These are phyloP conservation scores for Acanthosepion pharaonis DNA, from an alignment of 2,888 invertebrate species.

Conservation along the genomic window DNA sequence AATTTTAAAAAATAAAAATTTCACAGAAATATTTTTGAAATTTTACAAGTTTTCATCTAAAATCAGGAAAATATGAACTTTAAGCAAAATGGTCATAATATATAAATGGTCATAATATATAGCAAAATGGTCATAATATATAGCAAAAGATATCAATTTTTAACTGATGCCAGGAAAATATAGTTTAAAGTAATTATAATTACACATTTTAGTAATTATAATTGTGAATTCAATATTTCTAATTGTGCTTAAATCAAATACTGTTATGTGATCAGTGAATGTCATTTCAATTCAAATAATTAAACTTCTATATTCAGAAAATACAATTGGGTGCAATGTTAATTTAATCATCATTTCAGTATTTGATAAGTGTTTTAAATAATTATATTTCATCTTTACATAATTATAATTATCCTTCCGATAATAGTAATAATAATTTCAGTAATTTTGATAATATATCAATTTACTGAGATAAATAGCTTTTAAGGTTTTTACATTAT, in stretches of 20 bases:
- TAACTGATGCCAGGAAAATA: too few relatives aligned
- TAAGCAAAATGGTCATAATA: too few relatives aligned
- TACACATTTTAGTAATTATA: neutral
- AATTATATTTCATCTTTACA: neutral
- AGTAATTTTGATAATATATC: neutral
- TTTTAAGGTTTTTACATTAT: neutral
- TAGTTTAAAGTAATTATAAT: neutral
- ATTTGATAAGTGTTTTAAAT: neutral
- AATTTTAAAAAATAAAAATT: too few relatives aligned
- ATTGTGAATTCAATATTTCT: neutral
- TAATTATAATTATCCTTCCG: neutral
- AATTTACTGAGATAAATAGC: neutral
- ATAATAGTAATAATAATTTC: neutral
- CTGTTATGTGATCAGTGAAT: neutral
- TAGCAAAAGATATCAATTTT: too few relatives aligned
- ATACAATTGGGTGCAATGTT: neutral
- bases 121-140: too few relatives aligned
- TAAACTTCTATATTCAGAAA: neutral
- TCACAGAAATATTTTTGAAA: too few relatives aligned
- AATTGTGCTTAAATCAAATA: neutral
- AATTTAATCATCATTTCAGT: neutral
- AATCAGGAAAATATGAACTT: too few relatives aligned
- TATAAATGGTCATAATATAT: too few relatives aligned
- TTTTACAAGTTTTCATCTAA: too few relatives aligned
- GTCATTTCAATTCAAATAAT: neutral